Base-by-base conservation (phyloP, 2,888 invertebrate genomes). In the Mesoligia furuncula region DNA sequence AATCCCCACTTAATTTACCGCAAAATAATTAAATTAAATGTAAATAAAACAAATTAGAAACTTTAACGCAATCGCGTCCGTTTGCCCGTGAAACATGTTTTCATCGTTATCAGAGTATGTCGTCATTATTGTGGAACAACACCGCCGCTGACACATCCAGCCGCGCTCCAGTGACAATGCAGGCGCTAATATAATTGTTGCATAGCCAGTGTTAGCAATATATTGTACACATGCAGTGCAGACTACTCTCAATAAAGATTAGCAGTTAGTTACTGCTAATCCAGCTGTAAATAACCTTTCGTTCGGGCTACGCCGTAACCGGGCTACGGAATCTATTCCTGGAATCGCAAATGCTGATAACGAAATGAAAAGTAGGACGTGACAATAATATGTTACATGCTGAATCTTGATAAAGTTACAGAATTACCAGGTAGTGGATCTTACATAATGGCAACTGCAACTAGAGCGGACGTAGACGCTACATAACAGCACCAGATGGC, bases 21-120 rank as follows among this genome's bases (percentile, higher is more conserved):
- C 73, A 24, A 78, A 72, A 54, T 81, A 79, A 77, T 87, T 87
- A 64, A 79, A 77, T 87, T 87, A 64, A 73, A 72, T 76, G 62
- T 72, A 78, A 80, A 75, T 83, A 77, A 81, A 75, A 74, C 73
- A 77, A 85, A 85, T 77, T 86, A 80, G 79, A 86, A 86, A 86
- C 83, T 75, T 75, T 64, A 85, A 70, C 72, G 82, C 85, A 87
- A 85, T 84, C 84, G 82, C 75, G 74, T 70, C 75, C 75, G 70
- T 79, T 85, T 85, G 81, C 54, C 78, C 79, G 84, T 83, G 81
- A 80, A 93, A 89, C 92, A 89, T 92, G 92, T 94, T 94, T 93
- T 90, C 93, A 92, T 90, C 91, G 94, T 95, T 94, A 96, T 93
- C 93, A 95, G 95, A 96, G 90, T 96, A 96, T 93, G 94, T 94